A percentile compares a stretch with the other conserved stretches of the same genome.
Evolutionary conservation across 1,140 invertebrate genomes (phyloP).

Genomic region (Drosophila pruinosa): DNA sequence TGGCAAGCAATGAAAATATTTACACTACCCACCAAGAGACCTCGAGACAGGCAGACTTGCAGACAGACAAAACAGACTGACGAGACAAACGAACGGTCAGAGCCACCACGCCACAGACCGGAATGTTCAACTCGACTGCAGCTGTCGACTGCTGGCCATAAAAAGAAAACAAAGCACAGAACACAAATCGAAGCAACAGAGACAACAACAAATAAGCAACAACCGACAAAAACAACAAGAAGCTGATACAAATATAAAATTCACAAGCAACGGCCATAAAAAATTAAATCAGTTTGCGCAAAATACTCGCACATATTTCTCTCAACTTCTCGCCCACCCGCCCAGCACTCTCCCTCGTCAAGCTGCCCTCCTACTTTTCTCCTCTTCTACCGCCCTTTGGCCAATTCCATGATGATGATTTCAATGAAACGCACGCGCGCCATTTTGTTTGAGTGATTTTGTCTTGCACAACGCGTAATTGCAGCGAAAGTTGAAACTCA

Average conservation of each 20-base stretch:
- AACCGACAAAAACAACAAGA: constrained; percentile 9
- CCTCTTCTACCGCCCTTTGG: not conserved
- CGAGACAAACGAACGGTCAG: not conserved
- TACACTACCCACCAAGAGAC: constrained; percentile 26
- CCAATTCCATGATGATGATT: constrained; percentile 46
- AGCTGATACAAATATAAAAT: constrained; percentile 62
- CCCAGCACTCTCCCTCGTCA: not conserved
- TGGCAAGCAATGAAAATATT: constrained; percentile 58
- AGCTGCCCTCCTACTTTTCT: not conserved
- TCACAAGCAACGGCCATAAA: constrained; percentile 66
- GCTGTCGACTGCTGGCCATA: constrained; percentile 54
- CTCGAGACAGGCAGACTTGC: constrained; percentile 24
- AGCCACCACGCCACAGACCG: not conserved
- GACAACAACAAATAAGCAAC: constrained; percentile 17
- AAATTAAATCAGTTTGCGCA: constrained; percentile 77
- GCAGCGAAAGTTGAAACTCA: constrained; percentile 74
- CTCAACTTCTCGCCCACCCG: constrained; percentile 39
- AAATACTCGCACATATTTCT: constrained; percentile 71
- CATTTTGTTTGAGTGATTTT: constrained; percentile 79
- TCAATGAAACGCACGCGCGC: constrained; percentile 75
- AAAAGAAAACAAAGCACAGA: constrained; percentile 47
- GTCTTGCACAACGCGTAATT: constrained; percentile 76
- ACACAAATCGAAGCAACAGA: constrained; percentile 38
- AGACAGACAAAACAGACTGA: constrained; percentile 18
- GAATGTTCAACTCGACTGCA: constrained; percentile 57